Evolutionary conservation across 2,888 invertebrate genomes (phyloP).

Genomic region (Philonicus albiceps): DNA sequence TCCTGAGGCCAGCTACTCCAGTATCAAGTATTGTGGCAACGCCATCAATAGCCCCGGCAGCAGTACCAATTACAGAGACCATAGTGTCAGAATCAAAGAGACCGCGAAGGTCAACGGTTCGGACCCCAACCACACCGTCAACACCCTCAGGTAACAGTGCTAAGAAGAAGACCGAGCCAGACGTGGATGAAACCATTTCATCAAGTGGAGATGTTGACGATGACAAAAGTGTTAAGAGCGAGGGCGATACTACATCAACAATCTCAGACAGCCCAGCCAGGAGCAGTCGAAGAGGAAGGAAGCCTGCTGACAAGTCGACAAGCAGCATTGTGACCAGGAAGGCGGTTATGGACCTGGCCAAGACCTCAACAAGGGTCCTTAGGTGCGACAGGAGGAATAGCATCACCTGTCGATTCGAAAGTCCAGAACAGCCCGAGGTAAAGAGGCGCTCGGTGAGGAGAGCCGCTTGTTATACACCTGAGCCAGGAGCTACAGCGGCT

Average conservation of each 20-base stretch:
- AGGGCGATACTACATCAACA: background rate
- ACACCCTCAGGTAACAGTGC: constrained; percentile 22
- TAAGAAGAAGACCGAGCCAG: background rate
- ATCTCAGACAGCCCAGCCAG: constrained; percentile 46
- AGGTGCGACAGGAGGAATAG: constrained; percentile 19
- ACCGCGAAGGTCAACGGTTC: background rate
- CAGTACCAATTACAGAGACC: background rate
- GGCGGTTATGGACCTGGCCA: constrained; percentile 49
- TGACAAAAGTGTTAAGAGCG: constrained; percentile 52
- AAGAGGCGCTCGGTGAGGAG: background rate
- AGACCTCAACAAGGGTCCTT: constrained; percentile 51
- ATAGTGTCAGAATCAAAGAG: background rate
- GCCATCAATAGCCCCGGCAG: constrained; percentile 13
- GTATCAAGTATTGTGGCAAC: background rate
- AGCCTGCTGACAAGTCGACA: constrained; percentile 46
- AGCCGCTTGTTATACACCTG: constrained; percentile 10
- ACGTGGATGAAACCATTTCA: constrained; percentile 30
- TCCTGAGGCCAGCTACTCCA: background rate
- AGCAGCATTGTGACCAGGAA: constrained; percentile 46
- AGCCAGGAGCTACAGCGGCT: background rate
- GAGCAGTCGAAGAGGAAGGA: constrained; percentile 45
- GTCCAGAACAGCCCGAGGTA: background rate
- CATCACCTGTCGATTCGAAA: background rate
- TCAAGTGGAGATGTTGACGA: constrained; percentile 50
- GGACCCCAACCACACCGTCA: constrained; percentile 1